phyloP scores from a whole-genome alignment of 2,113 vertebrate genomes.

The Theropithecus gelada region DNA sequence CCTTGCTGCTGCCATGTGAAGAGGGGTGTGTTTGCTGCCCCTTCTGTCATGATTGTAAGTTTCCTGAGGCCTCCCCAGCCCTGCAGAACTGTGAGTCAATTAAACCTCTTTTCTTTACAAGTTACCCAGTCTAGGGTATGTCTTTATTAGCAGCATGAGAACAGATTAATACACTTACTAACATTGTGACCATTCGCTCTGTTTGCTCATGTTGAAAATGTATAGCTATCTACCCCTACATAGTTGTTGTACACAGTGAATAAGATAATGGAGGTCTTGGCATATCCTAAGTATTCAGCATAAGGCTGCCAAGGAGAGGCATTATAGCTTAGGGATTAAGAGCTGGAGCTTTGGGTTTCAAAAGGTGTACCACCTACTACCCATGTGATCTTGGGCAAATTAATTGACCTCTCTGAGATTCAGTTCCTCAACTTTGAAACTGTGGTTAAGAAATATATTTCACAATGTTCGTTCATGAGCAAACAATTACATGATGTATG shows the following conservation, averaged over 20 bases:
- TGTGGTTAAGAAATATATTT: neutral
- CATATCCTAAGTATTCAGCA: neutral
- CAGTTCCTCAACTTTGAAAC: neutral
- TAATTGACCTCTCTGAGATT: neutral
- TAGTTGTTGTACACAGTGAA: neutral
- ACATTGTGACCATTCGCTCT: neutral
- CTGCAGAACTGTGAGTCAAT: too few relatives aligned
- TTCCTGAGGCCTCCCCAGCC: too few relatives aligned
- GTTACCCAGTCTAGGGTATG: too few relatives aligned
- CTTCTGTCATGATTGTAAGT: too few relatives aligned
- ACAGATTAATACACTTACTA: neutral
- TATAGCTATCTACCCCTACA: accelerated
- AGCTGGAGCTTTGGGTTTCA: neutral
- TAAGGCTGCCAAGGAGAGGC: neutral
- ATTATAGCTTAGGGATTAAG: neutral
- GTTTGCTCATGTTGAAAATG: neutral
- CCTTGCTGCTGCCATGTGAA: too few relatives aligned
- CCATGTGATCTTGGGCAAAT: neutral
- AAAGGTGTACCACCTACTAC: neutral
- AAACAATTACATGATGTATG: neutral
- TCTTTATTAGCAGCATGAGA: too few relatives aligned
- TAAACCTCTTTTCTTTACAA: too few relatives aligned
- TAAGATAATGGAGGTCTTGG: neutral
- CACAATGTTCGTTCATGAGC: neutral
- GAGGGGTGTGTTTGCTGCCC: too few relatives aligned